phyloP scores from a whole-genome alignment of 2,888 invertebrate species.

The Asteroscopus sphinx region DNA sequence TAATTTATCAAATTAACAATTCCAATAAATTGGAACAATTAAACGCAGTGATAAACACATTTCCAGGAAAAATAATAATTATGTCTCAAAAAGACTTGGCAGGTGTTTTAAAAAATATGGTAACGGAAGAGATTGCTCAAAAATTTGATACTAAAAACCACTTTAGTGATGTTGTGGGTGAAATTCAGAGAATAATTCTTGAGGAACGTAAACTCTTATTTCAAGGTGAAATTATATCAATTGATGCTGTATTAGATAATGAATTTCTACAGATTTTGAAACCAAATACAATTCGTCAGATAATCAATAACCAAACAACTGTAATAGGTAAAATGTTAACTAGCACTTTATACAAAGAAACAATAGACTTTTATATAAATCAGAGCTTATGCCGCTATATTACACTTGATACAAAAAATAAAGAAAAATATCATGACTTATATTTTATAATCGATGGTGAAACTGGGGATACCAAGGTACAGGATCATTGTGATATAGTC shows the following conservation, averaged over 20 bases:
- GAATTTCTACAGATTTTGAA: conserved; percentile 8
- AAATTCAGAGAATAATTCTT: conserved; percentile 15
- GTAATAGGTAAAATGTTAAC: conserved; percentile 16
- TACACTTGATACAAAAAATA: conserved; percentile 2
- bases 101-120: background rate
- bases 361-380: conserved; percentile 14
- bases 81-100: conserved; percentile 3
- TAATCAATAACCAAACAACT: conserved; percentile 19
- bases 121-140: background rate
- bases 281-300: conserved; percentile 6
- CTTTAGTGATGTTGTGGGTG: conserved; percentile 14
- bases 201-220: conserved; percentile 17
- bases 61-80: conserved; percentile 26
- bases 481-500: conserved; percentile 13
- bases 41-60: conserved; percentile 1
- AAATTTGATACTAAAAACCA: conserved; percentile 4
- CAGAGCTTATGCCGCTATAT: conserved; percentile 23
- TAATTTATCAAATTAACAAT: background rate
- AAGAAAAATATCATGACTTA: background rate
- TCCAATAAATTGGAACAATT: background rate
- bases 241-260: conserved; percentile 4
- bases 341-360: conserved; percentile 5
- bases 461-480: background rate
- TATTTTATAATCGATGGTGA: conserved; percentile 1
- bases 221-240: conserved; percentile 20